A percentile compares a stretch with the other conserved stretches of the same genome.
Evolutionary conservation across 2,888 invertebrate genomes (phyloP).

Genomic region (Euclidia mi): DNA sequence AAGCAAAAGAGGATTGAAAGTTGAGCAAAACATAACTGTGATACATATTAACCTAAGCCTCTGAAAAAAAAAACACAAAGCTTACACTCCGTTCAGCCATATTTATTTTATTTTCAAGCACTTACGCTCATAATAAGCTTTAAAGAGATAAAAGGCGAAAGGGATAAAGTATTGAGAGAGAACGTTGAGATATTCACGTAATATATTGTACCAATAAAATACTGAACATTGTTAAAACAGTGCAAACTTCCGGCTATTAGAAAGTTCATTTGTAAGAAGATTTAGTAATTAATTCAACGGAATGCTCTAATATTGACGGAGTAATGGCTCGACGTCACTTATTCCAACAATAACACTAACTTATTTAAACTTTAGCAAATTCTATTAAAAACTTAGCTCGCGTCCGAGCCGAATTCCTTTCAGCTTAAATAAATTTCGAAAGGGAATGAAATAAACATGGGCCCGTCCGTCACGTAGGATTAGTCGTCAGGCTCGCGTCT

Average conservation of each 20-base stretch:
- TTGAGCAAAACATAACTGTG: no score
- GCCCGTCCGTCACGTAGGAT: slow-evolving; percentile 67
- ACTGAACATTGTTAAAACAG: background rate
- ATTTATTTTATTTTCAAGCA: no score
- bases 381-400: slow-evolving; percentile 69
- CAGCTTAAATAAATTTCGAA: slow-evolving; percentile 60
- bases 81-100: no score
- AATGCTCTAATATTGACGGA: slow-evolving; percentile 49
- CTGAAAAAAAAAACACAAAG: no score
- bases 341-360: slow-evolving; percentile 59
- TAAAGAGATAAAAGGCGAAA: no score
- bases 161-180: no score
- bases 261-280: slow-evolving; percentile 10
- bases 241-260: background rate
- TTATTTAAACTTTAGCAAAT: slow-evolving; percentile 68
- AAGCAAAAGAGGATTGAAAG: no score
- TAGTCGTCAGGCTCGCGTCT: slow-evolving; percentile 45
- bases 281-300: slow-evolving; percentile 42
- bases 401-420: slow-evolving; percentile 49
- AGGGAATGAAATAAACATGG: slow-evolving; percentile 70
- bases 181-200: no score
- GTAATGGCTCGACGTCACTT: slow-evolving; percentile 47
- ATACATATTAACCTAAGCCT: no score
- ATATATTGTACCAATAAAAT: no score
- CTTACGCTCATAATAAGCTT: no score